A percentile compares a stretch with the other conserved stretches of the same genome.
These are phyloP conservation scores for Pedionomus torquatus DNA, from an alignment of 2,113 vertebrate species.

Conservation along the genomic window DNA sequence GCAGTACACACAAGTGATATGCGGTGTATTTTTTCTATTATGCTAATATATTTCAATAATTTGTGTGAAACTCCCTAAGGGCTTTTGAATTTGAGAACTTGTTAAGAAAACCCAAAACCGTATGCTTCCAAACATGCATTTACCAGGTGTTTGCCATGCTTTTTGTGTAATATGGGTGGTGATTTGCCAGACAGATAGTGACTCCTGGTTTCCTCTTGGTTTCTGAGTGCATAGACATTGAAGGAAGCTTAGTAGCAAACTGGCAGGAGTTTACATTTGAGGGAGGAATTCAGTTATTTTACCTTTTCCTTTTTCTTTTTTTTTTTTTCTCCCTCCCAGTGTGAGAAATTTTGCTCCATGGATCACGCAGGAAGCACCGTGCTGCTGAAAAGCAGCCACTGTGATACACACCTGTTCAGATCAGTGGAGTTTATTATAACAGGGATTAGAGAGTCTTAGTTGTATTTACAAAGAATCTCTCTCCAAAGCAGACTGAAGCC, in stretches of 20 bases:
- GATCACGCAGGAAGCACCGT: not conserved
- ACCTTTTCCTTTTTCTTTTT: not conserved
- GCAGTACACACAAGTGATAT: not conserved
- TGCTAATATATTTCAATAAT: constrained; percentile 14
- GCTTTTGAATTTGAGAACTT: constrained; percentile 29
- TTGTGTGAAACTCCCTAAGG: constrained; percentile 9
- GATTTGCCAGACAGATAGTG: not conserved
- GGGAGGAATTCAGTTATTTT: not conserved
- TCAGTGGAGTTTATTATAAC: constrained; percentile 27
- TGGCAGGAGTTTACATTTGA: not conserved
- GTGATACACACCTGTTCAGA: constrained; percentile 33
- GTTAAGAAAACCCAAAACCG: not conserved
- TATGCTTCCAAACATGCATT: not conserved
- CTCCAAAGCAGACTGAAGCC: constrained; percentile 32
- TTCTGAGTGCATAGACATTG: not conserved
- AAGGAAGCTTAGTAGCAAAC: not conserved
- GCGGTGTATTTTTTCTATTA: not conserved
- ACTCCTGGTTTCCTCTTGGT: not conserved
- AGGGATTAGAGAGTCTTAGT: constrained; percentile 25
- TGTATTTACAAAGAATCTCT: constrained; percentile 66
- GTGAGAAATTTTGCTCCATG: not conserved
- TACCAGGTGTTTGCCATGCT: not conserved
- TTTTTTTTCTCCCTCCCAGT: not conserved
- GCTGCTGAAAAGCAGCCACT: constrained; percentile 26
- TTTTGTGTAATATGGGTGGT: not conserved